These are phyloP conservation scores for Nesometra sesokonis DNA, from an alignment of 35 echinoderm and acorn worm species.

Conservation along the genomic window DNA sequence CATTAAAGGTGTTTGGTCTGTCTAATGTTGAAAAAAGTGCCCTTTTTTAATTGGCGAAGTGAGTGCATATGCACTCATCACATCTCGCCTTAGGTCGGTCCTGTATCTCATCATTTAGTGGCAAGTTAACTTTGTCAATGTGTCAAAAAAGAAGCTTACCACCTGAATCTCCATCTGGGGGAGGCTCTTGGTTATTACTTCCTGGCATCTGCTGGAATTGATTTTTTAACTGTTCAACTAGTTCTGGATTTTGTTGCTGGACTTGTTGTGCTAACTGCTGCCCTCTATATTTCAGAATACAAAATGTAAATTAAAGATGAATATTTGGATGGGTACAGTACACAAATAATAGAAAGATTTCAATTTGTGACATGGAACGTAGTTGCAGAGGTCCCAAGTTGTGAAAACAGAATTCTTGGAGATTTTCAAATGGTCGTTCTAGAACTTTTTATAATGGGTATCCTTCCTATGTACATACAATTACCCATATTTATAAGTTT, in stretches of 20 bases:
- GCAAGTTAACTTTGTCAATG: too few relatives aligned
- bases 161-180: neutral
- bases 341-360: too few relatives aligned
- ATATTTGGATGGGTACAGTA: too few relatives aligned
- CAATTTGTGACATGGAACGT: too few relatives aligned
- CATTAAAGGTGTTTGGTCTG: too few relatives aligned
- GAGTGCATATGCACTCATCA: neutral
- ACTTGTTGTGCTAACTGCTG: slow-evolving; percentile 44
- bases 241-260: slow-evolving; percentile 39
- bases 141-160: neutral
- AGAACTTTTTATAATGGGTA: too few relatives aligned
- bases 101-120: neutral
- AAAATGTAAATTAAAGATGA: too few relatives aligned
- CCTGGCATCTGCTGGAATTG: neutral
- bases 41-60: neutral
- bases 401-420: too few relatives aligned
- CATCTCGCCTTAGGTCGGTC: neutral
- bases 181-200: slow-evolving; percentile 18
- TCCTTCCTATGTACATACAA: too few relatives aligned
- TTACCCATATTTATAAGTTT: too few relatives aligned
- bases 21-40: neutral
- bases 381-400: too few relatives aligned
- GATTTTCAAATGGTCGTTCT: too few relatives aligned
- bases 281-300: slow-evolving; percentile 7
- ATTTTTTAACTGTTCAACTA: slow-evolving; percentile 41